Evolutionary conservation across 1,140 invertebrate genomes (phyloP).

Genomic region (Drosophila persimilis): DNA sequence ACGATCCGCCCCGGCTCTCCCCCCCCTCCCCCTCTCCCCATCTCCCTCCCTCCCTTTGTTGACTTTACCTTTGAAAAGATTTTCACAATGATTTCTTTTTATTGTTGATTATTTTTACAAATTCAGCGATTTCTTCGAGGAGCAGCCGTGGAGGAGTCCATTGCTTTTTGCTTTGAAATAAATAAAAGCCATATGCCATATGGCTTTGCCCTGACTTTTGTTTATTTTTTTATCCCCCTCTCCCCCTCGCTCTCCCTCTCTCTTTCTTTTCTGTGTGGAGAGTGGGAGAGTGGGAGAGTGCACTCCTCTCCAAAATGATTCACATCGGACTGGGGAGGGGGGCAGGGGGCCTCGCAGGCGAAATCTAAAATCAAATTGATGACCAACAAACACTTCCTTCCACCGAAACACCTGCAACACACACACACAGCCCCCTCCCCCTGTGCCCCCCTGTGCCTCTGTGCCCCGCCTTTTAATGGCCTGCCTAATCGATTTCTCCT

Average conservation of each 20-base stretch:
- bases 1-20: no score
- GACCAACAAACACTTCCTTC: constrained; percentile 10
- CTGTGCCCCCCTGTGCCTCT: neutral
- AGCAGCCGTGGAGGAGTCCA: neutral
- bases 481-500: constrained; percentile 56
- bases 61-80: constrained; percentile 70
- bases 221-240: constrained; percentile 59
- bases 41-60: constrained; percentile 42
- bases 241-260: no score
- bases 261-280: neutral
- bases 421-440: neutral
- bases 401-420: constrained; percentile 5
- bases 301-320: constrained; percentile 50
- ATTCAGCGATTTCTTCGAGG: constrained; percentile 61
- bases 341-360: neutral
- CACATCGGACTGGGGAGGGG: constrained; percentile 33
- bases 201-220: constrained; percentile 36
- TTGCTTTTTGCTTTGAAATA: constrained; percentile 18
- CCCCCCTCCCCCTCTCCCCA: no score
- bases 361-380: constrained; percentile 6
- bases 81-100: constrained; percentile 41
- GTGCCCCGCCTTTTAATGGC: neutral
- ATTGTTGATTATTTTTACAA: constrained; percentile 63
- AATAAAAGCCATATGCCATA: constrained; percentile 62
- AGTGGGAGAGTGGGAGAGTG: neutral